These are phyloP conservation scores for Schizaphis graminum DNA, from an alignment of 2,888 invertebrate species.

Conservation along the genomic window DNA sequence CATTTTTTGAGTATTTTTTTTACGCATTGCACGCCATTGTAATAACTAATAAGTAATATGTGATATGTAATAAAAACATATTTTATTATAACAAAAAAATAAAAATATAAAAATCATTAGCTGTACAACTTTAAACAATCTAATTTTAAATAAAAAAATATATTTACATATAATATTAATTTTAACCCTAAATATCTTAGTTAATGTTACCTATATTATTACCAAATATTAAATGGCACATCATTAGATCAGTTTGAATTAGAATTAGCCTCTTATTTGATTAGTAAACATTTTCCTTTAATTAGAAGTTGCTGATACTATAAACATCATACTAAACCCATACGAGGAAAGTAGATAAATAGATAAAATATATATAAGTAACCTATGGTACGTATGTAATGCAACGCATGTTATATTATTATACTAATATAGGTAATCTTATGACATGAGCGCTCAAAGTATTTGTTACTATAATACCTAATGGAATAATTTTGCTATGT, in stretches of 20 bases:
- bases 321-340: not conserved
- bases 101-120: not conserved
- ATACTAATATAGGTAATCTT: not conserved
- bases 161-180: not conserved
- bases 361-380: too few relatives aligned
- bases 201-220: not conserved
- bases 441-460: not conserved
- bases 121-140: not conserved
- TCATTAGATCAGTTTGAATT: not conserved
- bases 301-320: not conserved
- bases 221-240: not conserved
- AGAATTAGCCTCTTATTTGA: not conserved
- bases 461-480: not conserved
- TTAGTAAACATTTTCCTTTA: not conserved
- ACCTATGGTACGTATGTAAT: not conserved
- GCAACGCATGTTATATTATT: not conserved
- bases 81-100: not conserved
- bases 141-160: not conserved
- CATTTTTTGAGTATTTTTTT: not conserved
- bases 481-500: constrained; percentile 22
- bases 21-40: not conserved
- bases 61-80: not conserved
- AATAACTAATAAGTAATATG: not conserved
- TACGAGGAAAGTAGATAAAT: too few relatives aligned
- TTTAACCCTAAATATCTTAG: not conserved